A percentile compares a stretch with the other conserved stretches of the same genome.
phyloP scores from a whole-genome alignment of 1,140 invertebrate species.

The Diorhabda sublineata region DNA sequence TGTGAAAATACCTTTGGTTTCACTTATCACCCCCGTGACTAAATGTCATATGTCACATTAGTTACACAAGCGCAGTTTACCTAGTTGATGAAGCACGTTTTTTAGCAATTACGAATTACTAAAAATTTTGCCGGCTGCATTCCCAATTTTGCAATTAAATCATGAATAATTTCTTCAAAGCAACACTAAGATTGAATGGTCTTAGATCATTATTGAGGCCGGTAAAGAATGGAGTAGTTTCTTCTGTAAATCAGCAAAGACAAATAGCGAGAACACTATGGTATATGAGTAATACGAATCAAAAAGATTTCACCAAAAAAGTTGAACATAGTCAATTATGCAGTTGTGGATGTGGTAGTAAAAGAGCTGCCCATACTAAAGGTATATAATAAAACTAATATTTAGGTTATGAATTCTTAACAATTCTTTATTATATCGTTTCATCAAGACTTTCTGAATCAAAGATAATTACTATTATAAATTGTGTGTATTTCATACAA shows the following conservation, averaged over 20 bases:
- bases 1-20: no score
- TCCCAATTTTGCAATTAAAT: constrained; percentile 36
- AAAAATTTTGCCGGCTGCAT: constrained; percentile 17
- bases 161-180: constrained; percentile 67
- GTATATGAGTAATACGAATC: constrained; percentile 58
- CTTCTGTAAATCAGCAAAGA: constrained; percentile 52
- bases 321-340: constrained; percentile 52
- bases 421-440: no score
- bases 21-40: no score
- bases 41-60: no score
- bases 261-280: constrained; percentile 63
- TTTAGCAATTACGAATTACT: background rate
- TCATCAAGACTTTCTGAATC: no score
- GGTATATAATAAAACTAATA: constrained; percentile 48
- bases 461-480: no score
- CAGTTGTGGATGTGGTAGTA: constrained; percentile 58
- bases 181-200: constrained; percentile 51
- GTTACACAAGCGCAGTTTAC: no score
- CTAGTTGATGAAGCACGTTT: constrained; percentile 12
- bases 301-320: constrained; percentile 32
- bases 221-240: constrained; percentile 45
- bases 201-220: constrained; percentile 50
- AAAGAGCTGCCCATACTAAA: constrained; percentile 60
- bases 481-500: no score
- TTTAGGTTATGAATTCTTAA: no score